phyloP scores from a whole-genome alignment of 2,797 vertebrate genomes.

The Dipus sagitta region DNA sequence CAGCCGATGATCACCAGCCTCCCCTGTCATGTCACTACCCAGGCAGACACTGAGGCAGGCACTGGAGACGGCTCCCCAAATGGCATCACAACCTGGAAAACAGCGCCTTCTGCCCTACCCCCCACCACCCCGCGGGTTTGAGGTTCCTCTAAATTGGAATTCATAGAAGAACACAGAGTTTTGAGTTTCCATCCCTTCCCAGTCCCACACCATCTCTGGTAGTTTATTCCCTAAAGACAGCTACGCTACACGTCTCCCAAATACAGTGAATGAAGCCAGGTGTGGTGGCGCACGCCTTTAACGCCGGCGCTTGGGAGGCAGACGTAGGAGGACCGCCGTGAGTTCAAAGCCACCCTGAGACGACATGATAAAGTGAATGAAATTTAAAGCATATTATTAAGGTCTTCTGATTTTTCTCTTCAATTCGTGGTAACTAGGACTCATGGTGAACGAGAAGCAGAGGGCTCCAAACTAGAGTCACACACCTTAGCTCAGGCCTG shows the following conservation, averaged over 20 bases:
- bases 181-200: background rate
- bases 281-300: no score
- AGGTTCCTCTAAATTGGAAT: background rate
- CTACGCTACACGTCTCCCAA: background rate
- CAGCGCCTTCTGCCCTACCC: background rate
- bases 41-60: background rate
- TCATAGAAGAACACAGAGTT: background rate
- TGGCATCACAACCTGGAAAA: background rate
- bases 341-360: no score
- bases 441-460: background rate
- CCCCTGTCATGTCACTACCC: fast-evolving
- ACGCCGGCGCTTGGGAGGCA: no score
- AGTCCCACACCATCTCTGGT: background rate
- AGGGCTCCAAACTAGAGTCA: background rate
- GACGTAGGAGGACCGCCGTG: no score
- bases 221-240: background rate
- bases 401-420: slow-evolving; percentile 31
- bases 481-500: background rate
- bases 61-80: background rate
- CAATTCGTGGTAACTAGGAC: background rate
- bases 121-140: background rate
- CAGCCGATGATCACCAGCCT: background rate
- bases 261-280: background rate
- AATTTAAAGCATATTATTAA: slow-evolving; percentile 11
- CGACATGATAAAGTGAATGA: background rate